A percentile compares a stretch with the other conserved stretches of the same genome.
phyloP scores from a whole-genome alignment of 2,113 vertebrate species.

The Archilochus colubris region DNA sequence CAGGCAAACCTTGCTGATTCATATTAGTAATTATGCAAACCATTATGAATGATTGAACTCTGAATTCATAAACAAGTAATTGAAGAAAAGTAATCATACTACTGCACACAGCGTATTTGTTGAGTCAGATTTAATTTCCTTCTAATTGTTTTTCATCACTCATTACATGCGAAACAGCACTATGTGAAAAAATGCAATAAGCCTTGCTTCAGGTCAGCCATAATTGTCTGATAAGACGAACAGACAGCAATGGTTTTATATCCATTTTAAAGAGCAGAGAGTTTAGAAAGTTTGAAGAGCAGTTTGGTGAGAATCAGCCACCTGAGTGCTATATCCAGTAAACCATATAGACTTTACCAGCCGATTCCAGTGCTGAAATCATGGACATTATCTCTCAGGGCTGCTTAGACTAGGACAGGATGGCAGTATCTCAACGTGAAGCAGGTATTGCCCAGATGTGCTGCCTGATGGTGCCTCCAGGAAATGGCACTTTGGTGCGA shows the following conservation, averaged over 20 bases:
- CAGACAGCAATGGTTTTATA: background rate
- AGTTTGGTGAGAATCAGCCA: background rate
- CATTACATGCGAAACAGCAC: background rate
- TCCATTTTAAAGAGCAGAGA: background rate
- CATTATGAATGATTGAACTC: background rate
- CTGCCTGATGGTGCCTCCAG: background rate
- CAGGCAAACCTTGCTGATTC: background rate
- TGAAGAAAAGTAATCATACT: background rate
- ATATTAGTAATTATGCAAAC: slow-evolving; percentile 7
- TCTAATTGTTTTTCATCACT: background rate
- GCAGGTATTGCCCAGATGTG: background rate
- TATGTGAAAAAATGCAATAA: background rate
- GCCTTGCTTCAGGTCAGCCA: background rate
- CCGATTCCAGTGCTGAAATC: background rate
- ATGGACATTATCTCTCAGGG: background rate
- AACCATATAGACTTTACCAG: background rate
- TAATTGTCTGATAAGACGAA: background rate
- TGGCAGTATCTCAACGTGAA: background rate
- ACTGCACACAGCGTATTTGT: background rate
- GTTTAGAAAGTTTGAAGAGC: background rate
- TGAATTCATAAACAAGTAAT: background rate
- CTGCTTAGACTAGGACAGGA: background rate
- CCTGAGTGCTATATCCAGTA: background rate
- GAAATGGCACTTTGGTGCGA: background rate
- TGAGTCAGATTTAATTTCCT: slow-evolving; percentile 22